A percentile compares a stretch with the other conserved stretches of the same genome.
Conservation (phyloP, 2,797 vertebrate genomes). For the Oreonectes daqikongensis region DNA sequence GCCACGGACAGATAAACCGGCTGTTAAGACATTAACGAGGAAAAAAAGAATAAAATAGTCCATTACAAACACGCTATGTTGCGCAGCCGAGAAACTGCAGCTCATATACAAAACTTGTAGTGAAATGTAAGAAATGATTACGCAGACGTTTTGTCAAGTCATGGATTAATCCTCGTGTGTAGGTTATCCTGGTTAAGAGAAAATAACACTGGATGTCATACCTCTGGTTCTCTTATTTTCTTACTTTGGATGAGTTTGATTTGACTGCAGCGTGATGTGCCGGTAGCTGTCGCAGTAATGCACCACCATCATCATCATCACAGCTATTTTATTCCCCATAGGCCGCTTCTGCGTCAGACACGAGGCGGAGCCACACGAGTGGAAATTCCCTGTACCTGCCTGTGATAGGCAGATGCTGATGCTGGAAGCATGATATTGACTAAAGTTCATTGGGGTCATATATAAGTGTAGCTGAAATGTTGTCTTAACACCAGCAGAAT, state of each 20-base stretch:
- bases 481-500: background rate
- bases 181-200: background rate
- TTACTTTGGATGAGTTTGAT: background rate
- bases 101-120: conserved; percentile 45
- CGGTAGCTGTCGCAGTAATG: conserved; percentile 45
- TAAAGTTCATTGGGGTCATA: background rate
- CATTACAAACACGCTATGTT: background rate
- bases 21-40: background rate
- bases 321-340: conserved; percentile 65
- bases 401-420: conserved; percentile 67
- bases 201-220: too few species aligned
- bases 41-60: background rate
- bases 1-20: background rate
- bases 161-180: conserved; percentile 40
- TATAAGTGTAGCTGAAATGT: background rate
- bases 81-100: conserved; percentile 4
- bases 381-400: conserved; percentile 77
- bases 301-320: conserved; percentile 62
- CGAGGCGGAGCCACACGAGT: conserved; percentile 72
- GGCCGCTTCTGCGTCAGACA: conserved; percentile 74
- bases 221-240: background rate
- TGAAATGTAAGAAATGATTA: conserved; percentile 57
- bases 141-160: conserved; percentile 60
- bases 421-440: background rate
- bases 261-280: background rate